Conservation (phyloP, 2,797 vertebrate species). For the Myiotriccus ornatus region DNA sequence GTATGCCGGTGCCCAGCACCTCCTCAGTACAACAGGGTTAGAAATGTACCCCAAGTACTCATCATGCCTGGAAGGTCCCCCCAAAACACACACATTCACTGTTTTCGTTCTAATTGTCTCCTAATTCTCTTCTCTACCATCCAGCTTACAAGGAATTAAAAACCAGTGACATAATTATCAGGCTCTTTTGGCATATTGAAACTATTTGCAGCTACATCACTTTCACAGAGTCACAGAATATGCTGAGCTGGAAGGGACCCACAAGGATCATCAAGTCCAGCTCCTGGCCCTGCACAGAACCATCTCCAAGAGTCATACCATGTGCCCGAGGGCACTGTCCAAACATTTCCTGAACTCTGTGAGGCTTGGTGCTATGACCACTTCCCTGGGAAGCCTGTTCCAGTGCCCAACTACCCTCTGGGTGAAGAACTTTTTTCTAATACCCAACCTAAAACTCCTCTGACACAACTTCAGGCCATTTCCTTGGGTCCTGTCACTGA, state of each 20-base stretch:
- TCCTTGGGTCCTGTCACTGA: background rate
- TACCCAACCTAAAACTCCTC: background rate
- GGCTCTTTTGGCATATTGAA: background rate
- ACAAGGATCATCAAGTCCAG: background rate
- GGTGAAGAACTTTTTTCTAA: background rate
- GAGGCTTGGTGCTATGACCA: background rate
- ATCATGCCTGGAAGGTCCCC: background rate
- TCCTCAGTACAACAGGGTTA: background rate
- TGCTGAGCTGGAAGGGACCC: background rate
- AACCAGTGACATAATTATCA: background rate
- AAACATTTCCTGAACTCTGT: background rate
- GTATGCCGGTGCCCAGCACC: rapidly evolving
- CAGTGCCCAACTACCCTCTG: background rate
- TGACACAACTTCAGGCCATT: background rate
- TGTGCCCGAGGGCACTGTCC: background rate
- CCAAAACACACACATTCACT: background rate
- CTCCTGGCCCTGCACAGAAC: background rate
- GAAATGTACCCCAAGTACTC: background rate
- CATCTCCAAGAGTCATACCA: background rate
- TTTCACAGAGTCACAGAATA: background rate
- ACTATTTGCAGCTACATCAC: background rate
- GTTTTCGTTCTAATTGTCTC: background rate
- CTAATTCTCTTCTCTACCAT: background rate
- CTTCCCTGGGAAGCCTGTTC: background rate
- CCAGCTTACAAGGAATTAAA: background rate